phyloP scores from a whole-genome alignment of 2,113 vertebrate genomes.

The Procavia capensis region DNA sequence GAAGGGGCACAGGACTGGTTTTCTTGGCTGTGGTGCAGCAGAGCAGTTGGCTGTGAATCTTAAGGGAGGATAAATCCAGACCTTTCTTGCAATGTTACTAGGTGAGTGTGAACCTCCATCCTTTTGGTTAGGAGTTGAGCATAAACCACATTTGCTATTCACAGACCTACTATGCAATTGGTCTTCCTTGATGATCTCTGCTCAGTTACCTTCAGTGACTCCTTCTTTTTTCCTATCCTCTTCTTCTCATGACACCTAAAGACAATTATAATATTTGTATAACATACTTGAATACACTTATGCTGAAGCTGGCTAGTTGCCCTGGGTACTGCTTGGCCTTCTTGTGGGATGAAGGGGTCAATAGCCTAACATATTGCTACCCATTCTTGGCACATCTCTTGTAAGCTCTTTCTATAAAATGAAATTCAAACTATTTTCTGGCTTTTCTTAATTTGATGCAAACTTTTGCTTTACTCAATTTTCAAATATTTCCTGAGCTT shows the following conservation, averaged over 20 bases:
- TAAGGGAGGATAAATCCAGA: neutral
- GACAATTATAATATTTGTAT: neutral
- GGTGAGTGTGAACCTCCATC: too few relatives aligned
- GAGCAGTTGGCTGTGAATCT: neutral
- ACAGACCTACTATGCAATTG: neutral
- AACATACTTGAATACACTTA: neutral
- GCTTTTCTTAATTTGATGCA: neutral
- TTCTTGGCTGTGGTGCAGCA: neutral
- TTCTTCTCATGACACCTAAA: neutral
- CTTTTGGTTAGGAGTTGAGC: too few relatives aligned
- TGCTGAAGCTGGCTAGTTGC: neutral
- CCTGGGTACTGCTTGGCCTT: neutral
- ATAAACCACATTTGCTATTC: too few relatives aligned
- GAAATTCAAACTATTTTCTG: slow-evolving; percentile 11
- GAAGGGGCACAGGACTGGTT: neutral
- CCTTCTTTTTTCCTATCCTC: neutral
- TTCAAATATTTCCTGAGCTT: neutral
- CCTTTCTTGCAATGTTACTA: too few relatives aligned
- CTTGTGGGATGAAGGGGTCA: neutral
- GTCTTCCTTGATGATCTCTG: neutral
- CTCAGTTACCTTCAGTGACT: neutral
- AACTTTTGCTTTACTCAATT: neutral
- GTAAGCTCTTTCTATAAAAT: neutral
- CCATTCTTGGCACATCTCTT: neutral
- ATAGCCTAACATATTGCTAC: neutral